Evolutionary conservation across 2,888 invertebrate genomes (phyloP), one percentile per base, ranked within the genome.

Genomic region (Steinernema hermaphroditum): DNA sequence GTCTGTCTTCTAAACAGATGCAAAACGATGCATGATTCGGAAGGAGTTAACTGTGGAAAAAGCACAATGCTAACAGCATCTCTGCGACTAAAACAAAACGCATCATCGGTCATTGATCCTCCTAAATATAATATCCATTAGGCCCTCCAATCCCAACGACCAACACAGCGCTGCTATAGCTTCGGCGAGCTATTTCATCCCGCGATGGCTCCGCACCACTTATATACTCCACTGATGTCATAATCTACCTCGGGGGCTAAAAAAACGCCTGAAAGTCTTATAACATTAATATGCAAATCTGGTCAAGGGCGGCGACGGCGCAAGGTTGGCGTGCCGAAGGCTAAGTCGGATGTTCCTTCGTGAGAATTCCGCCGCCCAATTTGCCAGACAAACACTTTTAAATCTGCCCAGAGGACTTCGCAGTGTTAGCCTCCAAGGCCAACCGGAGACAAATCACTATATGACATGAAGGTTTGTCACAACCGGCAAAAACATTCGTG

Each of bases 81-180:
- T 62, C 34, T 14, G 16, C 32, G 32, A 29, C 50, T 50, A 32
- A 34, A 62, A 32, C 62, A 62, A 62, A 37, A 62, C 32, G 62
- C 62, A 50, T 50, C 50, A 50, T 50, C 50, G n/a, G 50, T 24
- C 50, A 50, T 62, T 62, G 29, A 62, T 62, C 32, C 62, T 16
- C 29, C 62, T 32, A 29, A 22, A 34, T 62, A 62, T 62, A 62
- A 62, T 62, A 62, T 62, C 62, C 62, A 62, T 62, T 62, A 62
- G 62, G 32, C 32, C 32, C 62, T 62, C 62, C 29, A 62, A 62
- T 29, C 29, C 32, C 16, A 12, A 32, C 62, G 22, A n/a, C 62
- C 12, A 62, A 62, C 32, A 41, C 8, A 19, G 8, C 34, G 32
- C 62, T 62, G 29, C 62, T 32, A 62, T 62, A 62, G 62, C 62